These are phyloP conservation scores for Falco cherrug DNA, from an alignment of 2,797 vertebrate genomes.

Conservation along the genomic window DNA sequence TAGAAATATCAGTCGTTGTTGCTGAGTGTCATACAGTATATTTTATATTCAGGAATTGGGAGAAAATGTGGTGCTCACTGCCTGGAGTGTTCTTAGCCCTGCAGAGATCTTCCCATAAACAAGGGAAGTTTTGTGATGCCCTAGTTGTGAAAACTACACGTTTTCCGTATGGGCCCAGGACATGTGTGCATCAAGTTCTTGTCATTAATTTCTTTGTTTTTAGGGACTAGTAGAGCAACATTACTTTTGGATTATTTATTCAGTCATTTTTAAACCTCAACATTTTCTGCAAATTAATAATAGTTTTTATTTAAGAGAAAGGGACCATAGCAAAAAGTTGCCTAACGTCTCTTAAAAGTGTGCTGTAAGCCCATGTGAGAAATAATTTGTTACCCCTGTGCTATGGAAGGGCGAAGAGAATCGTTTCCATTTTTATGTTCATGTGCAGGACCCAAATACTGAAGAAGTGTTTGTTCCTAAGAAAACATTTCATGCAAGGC, in stretches of 20 bases:
- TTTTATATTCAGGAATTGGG: not conserved
- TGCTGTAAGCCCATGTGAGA: fast-evolving
- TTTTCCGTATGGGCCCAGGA: not conserved
- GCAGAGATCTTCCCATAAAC: not conserved
- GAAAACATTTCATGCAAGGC: not conserved
- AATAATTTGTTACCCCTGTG: not conserved
- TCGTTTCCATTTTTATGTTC: not conserved
- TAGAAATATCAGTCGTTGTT: not conserved
- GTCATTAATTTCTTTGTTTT: constrained; percentile 4
- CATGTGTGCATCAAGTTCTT: not conserved
- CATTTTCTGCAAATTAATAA: not conserved
- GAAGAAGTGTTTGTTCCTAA: not conserved
- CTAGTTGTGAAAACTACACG: not conserved
- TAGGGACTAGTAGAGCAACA: not conserved
- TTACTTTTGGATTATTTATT: constrained; percentile 1
- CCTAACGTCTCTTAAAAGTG: not conserved
- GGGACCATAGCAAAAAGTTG: not conserved
- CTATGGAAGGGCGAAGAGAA: not conserved
- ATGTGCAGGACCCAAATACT: not conserved
- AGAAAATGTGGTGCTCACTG: not conserved
- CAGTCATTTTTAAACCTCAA: not conserved
- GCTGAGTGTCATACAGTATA: not conserved
- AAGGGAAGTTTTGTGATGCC: not conserved
- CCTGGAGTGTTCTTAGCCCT: not conserved
- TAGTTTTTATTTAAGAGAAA: not conserved